Evolutionary conservation across 2,888 invertebrate genomes (phyloP), one percentile per base, ranked within the genome.

Genomic region (Notodonta ziczac): DNA sequence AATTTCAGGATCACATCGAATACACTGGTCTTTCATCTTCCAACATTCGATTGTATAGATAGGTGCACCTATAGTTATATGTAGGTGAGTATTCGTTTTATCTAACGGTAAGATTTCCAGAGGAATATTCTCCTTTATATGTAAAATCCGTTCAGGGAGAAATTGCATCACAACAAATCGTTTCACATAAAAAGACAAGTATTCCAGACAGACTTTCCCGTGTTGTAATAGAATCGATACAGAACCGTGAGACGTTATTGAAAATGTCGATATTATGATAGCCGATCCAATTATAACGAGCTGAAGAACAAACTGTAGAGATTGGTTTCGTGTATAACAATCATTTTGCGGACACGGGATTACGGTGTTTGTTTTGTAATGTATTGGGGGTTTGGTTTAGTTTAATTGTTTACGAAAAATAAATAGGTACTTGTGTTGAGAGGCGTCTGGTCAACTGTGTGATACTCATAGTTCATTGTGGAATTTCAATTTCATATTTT

Each of bases 101-200:
- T 42, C 42, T 42, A 42, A 42, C 42, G 12, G 12, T 42, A 0
- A 42, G 42, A 42, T 42, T 42, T 7, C 5, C 46, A 46, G 0
- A 46, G 7, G 4, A 2, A 2, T n/a, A 46, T 46, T 46, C 7
- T 13, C n/a, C n/a, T 46, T n/a, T 46, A 46, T 13, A 44, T 46
- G 46, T 46, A 46, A n/a, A 46, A n/a, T n/a, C n/a, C 46, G 46
- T n/a, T 46, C 46, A n/a, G n/a, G 46, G 10, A 46, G n/a, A 46
- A 46, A 46, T 46, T 46, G 46, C 46, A 46, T 46, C n/a, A n/a
- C n/a, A n/a, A 13, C 46, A n/a, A n/a, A 46, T 46, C 46, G n/a
- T 46, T 46, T 46, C 42, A n/a, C n/a, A 46, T 0, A 46, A 42
- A 42, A 5, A 46, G n/a, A 46, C n/a, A n/a, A 4, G n/a, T 46